Conservation (phyloP, 2,888 invertebrate genomes). For the Entomobrya proxima region DNA sequence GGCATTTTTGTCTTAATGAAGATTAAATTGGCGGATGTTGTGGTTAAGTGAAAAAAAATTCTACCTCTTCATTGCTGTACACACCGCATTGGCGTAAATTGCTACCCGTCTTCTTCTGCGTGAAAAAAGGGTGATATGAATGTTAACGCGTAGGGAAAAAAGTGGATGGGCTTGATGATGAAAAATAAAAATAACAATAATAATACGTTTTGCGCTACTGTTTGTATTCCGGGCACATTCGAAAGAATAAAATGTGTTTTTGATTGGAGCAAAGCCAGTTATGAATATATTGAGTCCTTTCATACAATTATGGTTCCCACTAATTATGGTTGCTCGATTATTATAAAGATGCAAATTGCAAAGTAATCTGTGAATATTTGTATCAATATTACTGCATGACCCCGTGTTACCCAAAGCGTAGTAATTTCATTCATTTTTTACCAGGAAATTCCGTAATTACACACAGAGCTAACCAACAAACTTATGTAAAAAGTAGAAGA, state of each 20-base stretch:
- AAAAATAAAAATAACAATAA: slow-evolving; percentile 8
- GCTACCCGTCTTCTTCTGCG: background rate
- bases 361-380: no score
- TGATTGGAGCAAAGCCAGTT: background rate
- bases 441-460: no score
- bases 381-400: no score
- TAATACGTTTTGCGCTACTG: background rate
- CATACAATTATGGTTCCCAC: background rate
- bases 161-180: background rate
- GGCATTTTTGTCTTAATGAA: slow-evolving; percentile 64
- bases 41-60: slow-evolving; percentile 50
- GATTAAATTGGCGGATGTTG: slow-evolving; percentile 69
- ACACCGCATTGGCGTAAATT: background rate
- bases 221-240: background rate
- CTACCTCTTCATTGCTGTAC: background rate
- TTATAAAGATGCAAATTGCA: slow-evolving; percentile 37
- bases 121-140: background rate
- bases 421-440: no score
- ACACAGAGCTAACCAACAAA: no score
- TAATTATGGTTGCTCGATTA: slow-evolving; percentile 12
- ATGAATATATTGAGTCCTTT: no score
- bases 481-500: no score
- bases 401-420: no score
- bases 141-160: slow-evolving; percentile 2
- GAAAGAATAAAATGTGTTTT: slow-evolving; percentile 17